Evolutionary conservation across 1,140 invertebrate species (phyloP), one percentile per base, ranked within the genome.

Genomic region (Adoxophyes honmai): DNA sequence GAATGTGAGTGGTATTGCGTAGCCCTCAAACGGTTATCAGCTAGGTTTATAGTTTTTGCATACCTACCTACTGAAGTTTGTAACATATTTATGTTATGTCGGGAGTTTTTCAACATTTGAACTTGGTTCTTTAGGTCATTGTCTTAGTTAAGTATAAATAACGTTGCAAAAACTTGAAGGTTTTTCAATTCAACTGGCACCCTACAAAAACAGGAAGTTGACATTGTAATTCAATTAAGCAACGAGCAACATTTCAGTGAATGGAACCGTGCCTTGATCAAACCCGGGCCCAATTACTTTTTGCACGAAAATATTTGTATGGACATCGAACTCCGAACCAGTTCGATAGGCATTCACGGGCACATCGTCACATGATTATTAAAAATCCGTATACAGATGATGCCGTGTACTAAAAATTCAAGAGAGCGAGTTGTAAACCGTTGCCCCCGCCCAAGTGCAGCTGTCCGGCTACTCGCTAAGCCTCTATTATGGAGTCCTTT

Each of bases 361-460:
- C 42, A 48, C 42, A 28, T 21, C 42, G 42, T 48, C 42, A 48
- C 42, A 48, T 48, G 18, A 48, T 48, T 48, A 48, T 48, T 48
- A 48, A 48, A 48, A 48, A 44, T 44, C 37, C 38, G 18, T 44
- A 39, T 42, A 42, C 54, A 28, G 18, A 35, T 55, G 15, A 54
- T 15, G 14, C 18, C 11, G 34, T 48, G 48, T 52, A 60, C 64
- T 77, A 70, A 81, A 80, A 80, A 79, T 84, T 79, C 70, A 71
- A 59, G 59, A 56, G 52, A 62, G 63, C 54, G 55, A 55, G 42
- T 54, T 64, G 42, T 51, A 53, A 63, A 69, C 74, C 70, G 70
- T 78, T 78, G 70, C 66, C 66, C 53, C 69, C 76, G 72, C 73
- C 73, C 75, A 72, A 51, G 65, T 14, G 68, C 78, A 81, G 73